phyloP scores from a whole-genome alignment of 1,140 invertebrate genomes.

The Drosophila ogumai region DNA sequence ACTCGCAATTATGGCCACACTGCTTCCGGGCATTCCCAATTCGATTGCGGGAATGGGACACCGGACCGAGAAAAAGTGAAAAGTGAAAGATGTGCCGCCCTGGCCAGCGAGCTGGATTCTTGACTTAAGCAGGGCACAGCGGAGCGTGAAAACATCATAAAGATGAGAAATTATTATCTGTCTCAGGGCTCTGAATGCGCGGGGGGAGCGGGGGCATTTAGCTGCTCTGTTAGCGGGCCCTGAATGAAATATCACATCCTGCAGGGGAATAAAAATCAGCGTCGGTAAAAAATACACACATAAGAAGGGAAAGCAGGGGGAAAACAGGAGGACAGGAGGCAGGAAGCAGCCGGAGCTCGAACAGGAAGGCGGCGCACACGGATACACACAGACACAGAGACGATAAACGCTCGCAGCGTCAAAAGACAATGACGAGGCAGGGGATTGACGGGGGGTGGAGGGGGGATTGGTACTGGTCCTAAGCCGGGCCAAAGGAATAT shows the following conservation, averaged over 20 bases:
- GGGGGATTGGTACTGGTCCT: slow-evolving; percentile 22
- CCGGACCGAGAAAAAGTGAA: slow-evolving; percentile 29
- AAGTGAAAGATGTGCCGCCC: slow-evolving; percentile 32
- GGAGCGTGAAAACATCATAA: slow-evolving; percentile 62
- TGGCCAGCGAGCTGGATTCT: slow-evolving; percentile 21
- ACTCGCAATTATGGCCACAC: slow-evolving; percentile 42
- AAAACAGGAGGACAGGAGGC: background rate
- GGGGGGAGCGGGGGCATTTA: slow-evolving; percentile 45
- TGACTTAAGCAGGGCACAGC: slow-evolving; percentile 49
- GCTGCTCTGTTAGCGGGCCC: slow-evolving; percentile 59
- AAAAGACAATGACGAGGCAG: slow-evolving; percentile 74
- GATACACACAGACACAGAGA: slow-evolving; percentile 13
- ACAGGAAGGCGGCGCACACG: slow-evolving; percentile 61
- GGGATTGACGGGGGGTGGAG: too few species aligned
- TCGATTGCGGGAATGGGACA: slow-evolving; percentile 25
- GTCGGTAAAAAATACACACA: slow-evolving; percentile 71
- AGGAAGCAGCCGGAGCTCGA: slow-evolving; percentile 70
- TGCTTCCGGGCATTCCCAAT: slow-evolving; percentile 48
- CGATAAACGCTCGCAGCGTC: slow-evolving; percentile 65
- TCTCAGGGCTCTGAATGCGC: background rate
- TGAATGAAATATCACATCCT: slow-evolving; percentile 82
- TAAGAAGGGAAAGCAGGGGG: slow-evolving; percentile 46
- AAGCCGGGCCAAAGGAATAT: slow-evolving; percentile 30
- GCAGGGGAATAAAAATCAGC: slow-evolving; percentile 79
- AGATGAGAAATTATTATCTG: slow-evolving; percentile 64